Base-by-base conservation (phyloP, 2,888 invertebrate genomes). In the Dexiosoma caninum region DNA sequence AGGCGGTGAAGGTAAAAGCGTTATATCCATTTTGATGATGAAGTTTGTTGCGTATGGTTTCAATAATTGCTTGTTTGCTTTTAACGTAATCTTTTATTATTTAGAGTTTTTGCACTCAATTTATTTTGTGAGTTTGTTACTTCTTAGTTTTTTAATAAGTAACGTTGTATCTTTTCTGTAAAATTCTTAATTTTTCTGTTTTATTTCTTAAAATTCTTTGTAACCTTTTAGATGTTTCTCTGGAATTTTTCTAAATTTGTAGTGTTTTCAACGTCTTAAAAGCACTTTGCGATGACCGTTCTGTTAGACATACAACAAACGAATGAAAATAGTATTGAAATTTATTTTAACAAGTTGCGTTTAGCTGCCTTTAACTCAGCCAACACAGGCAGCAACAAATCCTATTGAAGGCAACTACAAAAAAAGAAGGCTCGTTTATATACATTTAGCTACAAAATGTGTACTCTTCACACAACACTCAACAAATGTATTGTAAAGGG, bases 1-100 rank as follows among this genome's bases (percentile, higher is more conserved):
- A 82, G 94, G 94, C 86, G 94, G 94, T 85, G 94, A 94, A 85
- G 94, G 93, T 85, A 92, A 84, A 83, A 89, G 80, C 76, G 86
- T 84, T 83, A 87, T 88, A 86, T 90, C 89, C 89, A 90, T 90
- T 85, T 84, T 85, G 57, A n/a, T n/a, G n/a, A n/a, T 77, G 82
- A 12, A 30, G 23, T 16, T 9, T 1, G 12, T 81, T 46, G 8
- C 70, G 40, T 71, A 83, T 82, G 42, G 10, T 78, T 51, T 55
- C 71, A 7, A 57, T 62, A 59, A 78, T 70, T 77, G 64, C 82
- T 51, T 69, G n/a, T 32, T 44, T 46, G 46, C 0, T 37, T 62
- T 74, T 62, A 32, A 51, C 76, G 81, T 64, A 80, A 76, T 70
- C 49, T 64, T 72, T 78, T 71, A 1, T 14, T 19, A 49, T 83